Base-by-base conservation (phyloP, 2,113 vertebrate genomes). In the Alectura lathami region DNA sequence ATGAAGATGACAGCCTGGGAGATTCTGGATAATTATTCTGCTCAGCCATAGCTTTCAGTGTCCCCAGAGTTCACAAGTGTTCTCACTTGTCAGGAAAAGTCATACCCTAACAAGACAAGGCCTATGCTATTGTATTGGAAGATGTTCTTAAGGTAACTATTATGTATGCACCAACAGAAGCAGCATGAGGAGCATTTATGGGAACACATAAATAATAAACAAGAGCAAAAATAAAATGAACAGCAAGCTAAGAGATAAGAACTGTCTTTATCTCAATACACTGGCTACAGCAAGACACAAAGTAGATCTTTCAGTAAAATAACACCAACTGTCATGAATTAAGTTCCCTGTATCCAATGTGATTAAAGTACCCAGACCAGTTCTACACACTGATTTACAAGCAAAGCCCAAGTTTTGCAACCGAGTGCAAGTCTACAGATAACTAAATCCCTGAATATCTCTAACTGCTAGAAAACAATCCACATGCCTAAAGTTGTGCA, bases 41-140 rank as follows among this genome's bases (percentile, higher is more conserved):
- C 66, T 73, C n/a, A 53, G 53, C 6, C 64, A 34, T 43, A 69
- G 17, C 43, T 88, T 88, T 45, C 80, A 69, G 43, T 77, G 78
- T 81, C 26, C 57, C 36, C 26, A 38, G 42, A n/a, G 34, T 8
- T 50, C n/a, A 29, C 53, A 75, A 74, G 72, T 1, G 1, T 45
- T 42, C 9, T 51, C n/a, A 76, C 78, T 83, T 67, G 70, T 85
- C 91, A 68, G 70, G 63, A 92, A 89, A 89, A 94, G 81, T 87
- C 64, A 73, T 38, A 66, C 53, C 53, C 24, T 47, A 34, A 83
- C 91, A 67, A 86, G 42, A 66, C 86, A 91, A 62, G 50, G 69
- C 66, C 62, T 63, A 7, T 8, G 51, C 68, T 86, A 8, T 36
- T 50, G 14, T 74, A 21, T 38, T n/a, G 51, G 43, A 54, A 93